Conservation (phyloP, 2,888 invertebrate species). For the Aelia acuminata region DNA sequence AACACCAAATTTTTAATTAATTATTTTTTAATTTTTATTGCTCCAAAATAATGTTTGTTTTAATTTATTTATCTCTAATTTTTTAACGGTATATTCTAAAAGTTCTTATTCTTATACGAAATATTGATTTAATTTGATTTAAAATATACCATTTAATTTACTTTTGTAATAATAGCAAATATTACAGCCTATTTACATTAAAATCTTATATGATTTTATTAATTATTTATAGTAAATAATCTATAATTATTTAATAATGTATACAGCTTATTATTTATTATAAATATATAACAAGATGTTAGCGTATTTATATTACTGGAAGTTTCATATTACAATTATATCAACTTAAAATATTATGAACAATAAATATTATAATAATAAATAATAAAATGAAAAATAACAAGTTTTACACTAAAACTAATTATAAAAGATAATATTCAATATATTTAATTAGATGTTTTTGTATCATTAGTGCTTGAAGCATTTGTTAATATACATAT, state of each 20-base stretch:
- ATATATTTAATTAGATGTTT: neutral
- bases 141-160: too few species aligned
- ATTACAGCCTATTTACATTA: slow-evolving; percentile 1
- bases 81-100: too few species aligned
- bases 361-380: neutral
- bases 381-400: neutral
- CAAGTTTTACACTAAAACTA: neutral
- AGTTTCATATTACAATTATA: neutral
- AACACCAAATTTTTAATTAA: too few species aligned
- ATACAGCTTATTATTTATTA: neutral
- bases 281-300: neutral
- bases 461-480: neutral
- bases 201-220: neutral
- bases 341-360: neutral
- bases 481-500: neutral
- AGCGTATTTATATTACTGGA: neutral
- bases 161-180: neutral
- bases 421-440: neutral
- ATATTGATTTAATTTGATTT: too few species aligned
- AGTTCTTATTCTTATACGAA: too few species aligned
- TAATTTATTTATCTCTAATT: too few species aligned
- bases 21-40: too few species aligned
- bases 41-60: too few species aligned
- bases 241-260: neutral
- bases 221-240: neutral